These are phyloP conservation scores for Drosophila pseudotakahashii DNA, from an alignment of 2,888 invertebrate genomes.

Conservation along the genomic window DNA sequence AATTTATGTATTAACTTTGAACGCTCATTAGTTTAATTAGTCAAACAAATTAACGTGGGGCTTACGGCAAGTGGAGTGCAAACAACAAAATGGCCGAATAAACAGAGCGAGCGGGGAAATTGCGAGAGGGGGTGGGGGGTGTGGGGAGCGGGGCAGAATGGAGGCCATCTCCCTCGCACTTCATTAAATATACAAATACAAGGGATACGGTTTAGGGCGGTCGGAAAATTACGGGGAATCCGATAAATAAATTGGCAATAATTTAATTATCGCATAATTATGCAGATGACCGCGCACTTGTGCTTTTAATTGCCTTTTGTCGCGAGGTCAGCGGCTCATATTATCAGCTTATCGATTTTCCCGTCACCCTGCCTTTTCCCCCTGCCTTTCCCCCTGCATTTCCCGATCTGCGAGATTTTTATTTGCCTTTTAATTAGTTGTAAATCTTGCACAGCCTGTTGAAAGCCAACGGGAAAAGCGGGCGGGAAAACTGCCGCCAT, in stretches of 20 bases:
- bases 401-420: conserved; percentile 20
- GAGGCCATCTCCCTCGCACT: conserved; percentile 49
- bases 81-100: conserved; percentile 77
- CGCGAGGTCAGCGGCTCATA: conserved; percentile 67
- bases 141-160: not conserved
- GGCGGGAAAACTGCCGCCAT: conserved; percentile 45
- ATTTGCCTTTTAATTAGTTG: conserved; percentile 73
- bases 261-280: conserved; percentile 82
- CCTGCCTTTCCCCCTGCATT: no score
- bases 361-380: conserved; percentile 10
- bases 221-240: conserved; percentile 32
- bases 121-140: not conserved
- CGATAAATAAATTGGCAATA: conserved; percentile 69
- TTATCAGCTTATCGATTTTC: conserved; percentile 31
- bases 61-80: conserved; percentile 74
- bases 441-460: conserved; percentile 58
- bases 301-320: conserved; percentile 72
- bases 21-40: conserved; percentile 84
- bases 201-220: conserved; percentile 37
- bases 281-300: conserved; percentile 74
- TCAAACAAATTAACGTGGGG: conserved; percentile 83
- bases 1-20: conserved; percentile 83
- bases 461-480: conserved; percentile 37
- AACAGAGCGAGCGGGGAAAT: conserved; percentile 51
- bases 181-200: conserved; percentile 68